A percentile compares a stretch with the other conserved stretches of the same genome.
These are phyloP conservation scores for Drosophila cognata DNA, from an alignment of 2,888 invertebrate genomes.

Conservation along the genomic window DNA sequence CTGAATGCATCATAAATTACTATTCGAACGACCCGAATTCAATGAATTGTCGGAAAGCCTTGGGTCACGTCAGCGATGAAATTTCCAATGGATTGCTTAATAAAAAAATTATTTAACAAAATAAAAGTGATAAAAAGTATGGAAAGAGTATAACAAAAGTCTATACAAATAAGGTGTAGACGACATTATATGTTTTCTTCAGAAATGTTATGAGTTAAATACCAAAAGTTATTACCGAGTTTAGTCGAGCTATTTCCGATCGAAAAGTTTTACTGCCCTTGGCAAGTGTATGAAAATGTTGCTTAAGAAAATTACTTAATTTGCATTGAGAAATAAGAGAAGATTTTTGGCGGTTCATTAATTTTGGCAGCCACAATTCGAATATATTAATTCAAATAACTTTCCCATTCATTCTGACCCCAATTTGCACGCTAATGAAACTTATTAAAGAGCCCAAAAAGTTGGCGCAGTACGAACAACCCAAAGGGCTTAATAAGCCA, in stretches of 20 bases:
- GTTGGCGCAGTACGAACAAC: slow-evolving; percentile 10
- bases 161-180: not conserved
- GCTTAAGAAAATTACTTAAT: not conserved
- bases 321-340: slow-evolving; percentile 1
- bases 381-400: slow-evolving; percentile 40
- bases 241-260: not conserved
- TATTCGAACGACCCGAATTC: not conserved
- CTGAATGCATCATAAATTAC: not conserved
- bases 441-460: slow-evolving; percentile 49
- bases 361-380: slow-evolving; percentile 11
- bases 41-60: not conserved
- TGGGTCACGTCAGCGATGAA: slow-evolving; percentile 3
- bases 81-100: not conserved
- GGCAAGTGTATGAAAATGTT: not conserved
- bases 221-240: not conserved
- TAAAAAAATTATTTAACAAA: not conserved
- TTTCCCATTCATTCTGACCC: slow-evolving; percentile 47
- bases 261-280: not conserved
- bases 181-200: not conserved
- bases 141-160: not conserved
- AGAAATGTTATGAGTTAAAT: not conserved
- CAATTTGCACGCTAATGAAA: slow-evolving; percentile 66
- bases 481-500: slow-evolving; percentile 61
- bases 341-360: slow-evolving; percentile 20
- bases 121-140: not conserved